phyloP scores from a whole-genome alignment of 2,113 vertebrate genomes.

The Setophaga petechia region DNA sequence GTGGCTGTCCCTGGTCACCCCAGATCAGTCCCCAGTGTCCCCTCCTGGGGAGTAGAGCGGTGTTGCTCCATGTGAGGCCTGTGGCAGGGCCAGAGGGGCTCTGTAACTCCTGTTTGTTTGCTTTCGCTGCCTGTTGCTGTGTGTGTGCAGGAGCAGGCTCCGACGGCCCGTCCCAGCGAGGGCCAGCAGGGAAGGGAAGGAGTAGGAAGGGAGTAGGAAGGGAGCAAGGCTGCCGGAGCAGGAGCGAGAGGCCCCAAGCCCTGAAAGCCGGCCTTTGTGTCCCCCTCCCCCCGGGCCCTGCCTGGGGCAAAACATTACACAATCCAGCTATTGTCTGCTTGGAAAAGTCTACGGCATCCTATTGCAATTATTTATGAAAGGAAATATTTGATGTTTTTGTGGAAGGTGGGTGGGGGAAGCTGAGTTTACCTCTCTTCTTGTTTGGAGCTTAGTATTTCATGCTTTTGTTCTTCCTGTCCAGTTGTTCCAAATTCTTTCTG shows the following conservation, averaged over 20 bases:
- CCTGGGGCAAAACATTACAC: slow-evolving; percentile 80
- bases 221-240: neutral
- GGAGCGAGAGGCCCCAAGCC: neutral
- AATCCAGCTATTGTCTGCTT: slow-evolving; percentile 87
- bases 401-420: slow-evolving; percentile 66
- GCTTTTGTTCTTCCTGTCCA: slow-evolving; percentile 3
- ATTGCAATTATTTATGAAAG: slow-evolving; percentile 93
- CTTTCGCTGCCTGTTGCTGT: neutral
- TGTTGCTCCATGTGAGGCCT: neutral
- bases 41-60: neutral
- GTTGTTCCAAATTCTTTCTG: neutral
- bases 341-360: slow-evolving; percentile 78
- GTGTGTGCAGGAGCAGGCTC: neutral
- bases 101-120: neutral
- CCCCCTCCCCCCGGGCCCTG: slow-evolving; percentile 63
- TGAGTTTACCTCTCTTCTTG: slow-evolving; percentile 38
- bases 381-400: slow-evolving; percentile 84
- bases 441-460: slow-evolving; percentile 1
- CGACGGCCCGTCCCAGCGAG: neutral
- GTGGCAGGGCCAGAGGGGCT: neutral
- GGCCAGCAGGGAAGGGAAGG: neutral
- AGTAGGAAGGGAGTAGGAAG: neutral
- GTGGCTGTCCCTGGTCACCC: neutral
- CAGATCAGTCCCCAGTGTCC: fast-evolving
- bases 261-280: slow-evolving; percentile 85